phyloP scores from a whole-genome alignment of 2,113 vertebrate genomes.

The Vulpes vulpes region DNA sequence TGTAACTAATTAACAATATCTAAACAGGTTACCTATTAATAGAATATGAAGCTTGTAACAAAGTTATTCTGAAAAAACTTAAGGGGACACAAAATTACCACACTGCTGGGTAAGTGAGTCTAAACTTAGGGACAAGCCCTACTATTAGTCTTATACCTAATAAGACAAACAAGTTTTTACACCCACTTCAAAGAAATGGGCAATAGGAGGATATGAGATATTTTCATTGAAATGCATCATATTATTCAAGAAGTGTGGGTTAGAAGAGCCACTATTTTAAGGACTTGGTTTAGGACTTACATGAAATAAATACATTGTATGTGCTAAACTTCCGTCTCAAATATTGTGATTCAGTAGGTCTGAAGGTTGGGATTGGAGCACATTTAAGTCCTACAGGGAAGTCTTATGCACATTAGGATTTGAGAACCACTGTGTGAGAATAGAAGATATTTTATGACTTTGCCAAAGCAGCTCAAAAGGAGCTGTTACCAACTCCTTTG shows the following conservation, averaged over 20 bases:
- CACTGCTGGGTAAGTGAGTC: not conserved
- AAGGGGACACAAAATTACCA: not conserved
- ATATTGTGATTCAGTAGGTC: not conserved
- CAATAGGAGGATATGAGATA: not conserved
- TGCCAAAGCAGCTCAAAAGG: not conserved
- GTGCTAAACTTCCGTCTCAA: not conserved
- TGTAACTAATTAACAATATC: constrained; percentile 42
- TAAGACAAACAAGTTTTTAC: not conserved
- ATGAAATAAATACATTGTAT: not conserved
- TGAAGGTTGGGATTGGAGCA: not conserved
- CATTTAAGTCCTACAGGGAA: not conserved
- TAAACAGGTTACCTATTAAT: constrained; percentile 11
- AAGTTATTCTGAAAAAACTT: constrained; percentile 4
- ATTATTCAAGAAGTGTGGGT: not conserved
- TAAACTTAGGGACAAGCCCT: not conserved
- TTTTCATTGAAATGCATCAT: not conserved
- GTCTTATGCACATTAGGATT: not conserved
- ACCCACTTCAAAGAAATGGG: not conserved
- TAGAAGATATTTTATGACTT: not conserved
- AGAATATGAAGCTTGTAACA: constrained; percentile 1
- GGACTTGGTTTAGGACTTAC: not conserved
- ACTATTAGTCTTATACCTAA: not conserved
- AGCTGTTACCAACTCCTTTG: not conserved
- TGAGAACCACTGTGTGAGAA: not conserved
- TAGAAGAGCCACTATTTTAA: not conserved